Evolutionary conservation across 2,888 invertebrate genomes (phyloP).

Genomic region (Cantharis flavilabris): DNA sequence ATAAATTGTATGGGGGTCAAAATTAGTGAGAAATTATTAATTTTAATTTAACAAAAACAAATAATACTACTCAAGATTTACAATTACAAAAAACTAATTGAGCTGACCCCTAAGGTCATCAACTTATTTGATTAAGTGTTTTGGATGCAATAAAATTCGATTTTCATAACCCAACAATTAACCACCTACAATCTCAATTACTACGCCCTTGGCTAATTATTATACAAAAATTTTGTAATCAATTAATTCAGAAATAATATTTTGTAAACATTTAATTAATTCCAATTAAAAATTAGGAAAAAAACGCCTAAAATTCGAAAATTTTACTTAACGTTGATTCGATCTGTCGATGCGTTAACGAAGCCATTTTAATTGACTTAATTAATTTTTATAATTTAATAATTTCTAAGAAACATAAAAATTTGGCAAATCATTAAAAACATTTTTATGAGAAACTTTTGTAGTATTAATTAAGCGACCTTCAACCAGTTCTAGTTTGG

Average conservation of each 20-base stretch:
- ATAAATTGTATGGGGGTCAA: conserved; percentile 1
- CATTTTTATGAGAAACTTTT: background rate
- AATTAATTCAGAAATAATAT: background rate
- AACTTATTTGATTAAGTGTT: background rate
- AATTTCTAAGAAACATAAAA: background rate
- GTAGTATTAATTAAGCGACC: background rate
- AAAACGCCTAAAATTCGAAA: background rate
- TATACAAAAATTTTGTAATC: background rate
- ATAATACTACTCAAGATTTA: background rate
- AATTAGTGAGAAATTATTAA: background rate
- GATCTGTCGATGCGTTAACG: background rate
- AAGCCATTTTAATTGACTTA: background rate
- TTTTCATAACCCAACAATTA: background rate
- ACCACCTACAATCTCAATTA: background rate
- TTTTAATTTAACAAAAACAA: background rate
- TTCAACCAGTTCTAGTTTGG: background rate
- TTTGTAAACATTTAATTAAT: background rate
- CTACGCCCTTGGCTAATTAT: background rate
- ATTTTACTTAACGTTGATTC: background rate
- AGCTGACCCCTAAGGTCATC: background rate
- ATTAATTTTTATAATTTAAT: background rate
- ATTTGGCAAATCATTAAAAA: background rate
- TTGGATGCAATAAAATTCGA: background rate
- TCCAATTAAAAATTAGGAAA: background rate
- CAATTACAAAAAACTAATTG: background rate